Conservation (phyloP, 2,888 invertebrate species). For the Andrena haemorrhoa region DNA sequence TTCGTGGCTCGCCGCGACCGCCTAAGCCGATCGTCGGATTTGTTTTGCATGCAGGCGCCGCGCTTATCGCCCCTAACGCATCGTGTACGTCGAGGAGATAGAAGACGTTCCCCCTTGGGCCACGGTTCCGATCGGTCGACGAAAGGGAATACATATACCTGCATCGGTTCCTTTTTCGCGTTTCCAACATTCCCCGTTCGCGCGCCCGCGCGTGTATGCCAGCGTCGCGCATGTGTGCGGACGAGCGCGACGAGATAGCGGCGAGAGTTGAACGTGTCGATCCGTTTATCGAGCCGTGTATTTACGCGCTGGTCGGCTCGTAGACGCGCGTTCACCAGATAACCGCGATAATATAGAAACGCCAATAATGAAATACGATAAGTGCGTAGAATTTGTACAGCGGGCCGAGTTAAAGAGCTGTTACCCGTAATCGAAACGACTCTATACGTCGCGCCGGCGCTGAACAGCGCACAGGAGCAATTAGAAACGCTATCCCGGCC, state of each 20-base stretch:
- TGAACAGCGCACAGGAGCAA: slow-evolving; percentile 42
- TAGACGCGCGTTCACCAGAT: slow-evolving; percentile 58
- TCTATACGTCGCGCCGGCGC: slow-evolving; percentile 51
- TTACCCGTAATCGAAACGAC: slow-evolving; percentile 61
- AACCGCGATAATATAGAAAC: slow-evolving; percentile 64
- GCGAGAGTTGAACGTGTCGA: slow-evolving; percentile 52
- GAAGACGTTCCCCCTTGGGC: slow-evolving; percentile 16
- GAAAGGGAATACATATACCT: slow-evolving; percentile 26
- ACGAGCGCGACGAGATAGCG: slow-evolving; percentile 51
- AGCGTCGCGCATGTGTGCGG: background rate
- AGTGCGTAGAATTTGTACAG: slow-evolving; percentile 48
- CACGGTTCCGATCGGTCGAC: slow-evolving; percentile 17
- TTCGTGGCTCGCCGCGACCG: background rate
- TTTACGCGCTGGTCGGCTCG: slow-evolving; percentile 65
- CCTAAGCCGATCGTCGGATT: slow-evolving; percentile 59
- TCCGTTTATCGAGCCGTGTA: slow-evolving; percentile 67
- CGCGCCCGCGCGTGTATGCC: background rate
- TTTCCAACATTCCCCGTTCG: background rate
- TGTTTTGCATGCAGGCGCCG: slow-evolving; percentile 64
- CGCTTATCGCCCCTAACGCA: slow-evolving; percentile 66
- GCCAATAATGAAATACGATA: slow-evolving; percentile 69
- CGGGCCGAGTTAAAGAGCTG: slow-evolving; percentile 51
- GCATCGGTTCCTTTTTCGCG: slow-evolving; percentile 36
- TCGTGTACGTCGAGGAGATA: slow-evolving; percentile 51
- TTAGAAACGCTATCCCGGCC: slow-evolving; percentile 47